phyloP scores from a whole-genome alignment of 2,797 vertebrate species.

The Gymnoscopelus microlampas region DNA sequence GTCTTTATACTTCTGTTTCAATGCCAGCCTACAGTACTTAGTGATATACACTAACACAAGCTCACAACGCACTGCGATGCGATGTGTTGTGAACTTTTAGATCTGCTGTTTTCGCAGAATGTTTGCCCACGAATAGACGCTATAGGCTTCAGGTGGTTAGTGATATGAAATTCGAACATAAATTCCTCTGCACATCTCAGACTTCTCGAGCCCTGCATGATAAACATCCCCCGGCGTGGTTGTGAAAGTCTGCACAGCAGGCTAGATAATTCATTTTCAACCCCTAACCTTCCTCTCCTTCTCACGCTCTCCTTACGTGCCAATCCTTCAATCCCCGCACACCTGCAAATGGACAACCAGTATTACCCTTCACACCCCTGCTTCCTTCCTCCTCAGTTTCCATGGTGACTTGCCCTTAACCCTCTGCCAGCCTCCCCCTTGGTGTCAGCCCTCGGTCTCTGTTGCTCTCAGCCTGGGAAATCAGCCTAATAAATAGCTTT shows the following conservation, averaged over 20 bases:
- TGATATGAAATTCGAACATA: too few relatives aligned
- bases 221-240: conserved; percentile 12
- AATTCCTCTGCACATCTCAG: too few relatives aligned
- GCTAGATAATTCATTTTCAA: conserved; percentile 26
- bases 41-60: too few relatives aligned
- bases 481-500: conserved; percentile 92
- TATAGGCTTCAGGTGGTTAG: too few relatives aligned
- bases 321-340: not conserved
- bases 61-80: too few relatives aligned
- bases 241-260: conserved; percentile 10
- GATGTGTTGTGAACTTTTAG: too few relatives aligned
- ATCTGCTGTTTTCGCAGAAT: too few relatives aligned
- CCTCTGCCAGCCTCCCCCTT: conserved; percentile 43
- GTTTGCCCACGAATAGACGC: too few relatives aligned
- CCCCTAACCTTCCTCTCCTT: conserved; percentile 29
- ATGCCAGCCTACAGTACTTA: too few relatives aligned
- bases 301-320: conserved; percentile 20
- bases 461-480: conserved; percentile 77
- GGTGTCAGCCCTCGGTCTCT: conserved; percentile 17
- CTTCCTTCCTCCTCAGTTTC: conserved; percentile 61
- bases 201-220: not conserved
- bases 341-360: conserved; percentile 64
- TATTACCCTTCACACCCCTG: conserved; percentile 60
- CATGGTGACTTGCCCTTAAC: conserved; percentile 76
- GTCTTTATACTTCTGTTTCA: conserved; percentile 14